Evolutionary conservation across 2,113 vertebrate species (phyloP), one percentile per base, ranked within the genome.

Genomic region (Triplophysa tibetana): DNA sequence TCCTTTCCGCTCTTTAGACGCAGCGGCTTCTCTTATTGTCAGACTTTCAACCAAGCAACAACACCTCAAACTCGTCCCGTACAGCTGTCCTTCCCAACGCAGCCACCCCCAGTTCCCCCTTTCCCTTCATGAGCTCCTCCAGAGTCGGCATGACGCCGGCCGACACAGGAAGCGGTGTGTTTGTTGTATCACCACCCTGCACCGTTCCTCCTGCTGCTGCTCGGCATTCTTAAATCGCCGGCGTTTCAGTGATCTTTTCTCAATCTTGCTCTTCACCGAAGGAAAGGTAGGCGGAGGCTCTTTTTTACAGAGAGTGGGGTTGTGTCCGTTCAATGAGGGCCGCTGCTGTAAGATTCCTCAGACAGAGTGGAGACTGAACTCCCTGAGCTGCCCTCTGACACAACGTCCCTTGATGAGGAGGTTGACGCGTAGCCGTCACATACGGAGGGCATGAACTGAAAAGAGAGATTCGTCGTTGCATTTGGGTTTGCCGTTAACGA

Each of bases 41-140:
- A 58, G 19, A 58, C 54, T 54, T 1, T 17, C 14, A 17, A 17
- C 14, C 50, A 17, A 19, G 14, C 14, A 54, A 24, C n/a, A 63
- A 24, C 23, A 45, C 17, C 68, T 96, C 92, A 99, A 85, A 97
- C 91, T 16, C 95, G 96, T 88, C 96, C 96, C 7, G 95, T 95
- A 97, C 93, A 0, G 95, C 89, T 0, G 97, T 94, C 90, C 95
- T 95, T 76, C 95, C 93, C 1, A 98, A 95, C 14, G 95, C 92
- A 86, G 96, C 95, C 74, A 98, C 93, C 4, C 93, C 91, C 83
- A 98, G 88, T 70, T 98, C 95, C 88, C 95, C 95, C 92, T 96
- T 97, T 88, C 95, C 95, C 93, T 95, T 97, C 88, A 98, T 97
- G 67, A 99, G 94, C 85, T 98, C 95, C 84, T 96, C 94, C 88